phyloP scores from a whole-genome alignment of 2,888 invertebrate species.

The Baccha elongata region DNA sequence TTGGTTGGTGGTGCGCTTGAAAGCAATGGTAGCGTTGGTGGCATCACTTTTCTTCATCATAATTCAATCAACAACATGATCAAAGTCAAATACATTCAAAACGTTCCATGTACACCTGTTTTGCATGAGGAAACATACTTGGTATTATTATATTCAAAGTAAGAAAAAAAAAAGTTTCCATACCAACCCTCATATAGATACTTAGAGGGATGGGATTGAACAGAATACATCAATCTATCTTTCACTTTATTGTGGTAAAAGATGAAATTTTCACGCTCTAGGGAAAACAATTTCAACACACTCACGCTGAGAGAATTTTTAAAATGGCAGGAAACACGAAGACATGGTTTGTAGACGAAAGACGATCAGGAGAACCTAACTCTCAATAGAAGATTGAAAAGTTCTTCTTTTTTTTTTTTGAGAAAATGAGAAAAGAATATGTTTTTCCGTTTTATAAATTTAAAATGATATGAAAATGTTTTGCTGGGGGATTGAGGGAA shows the following conservation, averaged over 20 bases:
- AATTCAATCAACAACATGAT: slow-evolving; percentile 72
- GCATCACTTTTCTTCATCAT: slow-evolving; percentile 51
- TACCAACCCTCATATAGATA: background rate
- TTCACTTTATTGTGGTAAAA: slow-evolving; percentile 62
- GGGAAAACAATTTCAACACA: slow-evolving; percentile 65
- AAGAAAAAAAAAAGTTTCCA: slow-evolving; percentile 16
- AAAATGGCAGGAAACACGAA: slow-evolving; percentile 30
- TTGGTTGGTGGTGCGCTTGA: slow-evolving; percentile 2
- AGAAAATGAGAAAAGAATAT: slow-evolving; percentile 59
- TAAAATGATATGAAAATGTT: slow-evolving; percentile 58
- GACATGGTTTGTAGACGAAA: slow-evolving; percentile 27
- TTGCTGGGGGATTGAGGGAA: background rate
- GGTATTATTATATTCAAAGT: slow-evolving; percentile 2
- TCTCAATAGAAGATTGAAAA: slow-evolving; percentile 47
- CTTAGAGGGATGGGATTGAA: background rate
- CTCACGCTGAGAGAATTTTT: slow-evolving; percentile 49
- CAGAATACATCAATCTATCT: slow-evolving; percentile 34
- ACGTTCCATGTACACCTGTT: slow-evolving; percentile 56
- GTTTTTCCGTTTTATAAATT: slow-evolving; percentile 65
- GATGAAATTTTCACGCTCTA: slow-evolving; percentile 56
- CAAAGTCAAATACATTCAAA: slow-evolving; percentile 65
- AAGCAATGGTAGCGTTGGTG: slow-evolving; percentile 18
- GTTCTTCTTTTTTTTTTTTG: slow-evolving; percentile 4
- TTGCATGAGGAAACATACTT: slow-evolving; percentile 62
- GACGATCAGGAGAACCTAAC: background rate